Percentiles rank a stretch among this genome's conserved stretches.
Evolutionary conservation across 2,113 vertebrate species (phyloP).

Genomic region (Rhinoptilus africanus): DNA sequence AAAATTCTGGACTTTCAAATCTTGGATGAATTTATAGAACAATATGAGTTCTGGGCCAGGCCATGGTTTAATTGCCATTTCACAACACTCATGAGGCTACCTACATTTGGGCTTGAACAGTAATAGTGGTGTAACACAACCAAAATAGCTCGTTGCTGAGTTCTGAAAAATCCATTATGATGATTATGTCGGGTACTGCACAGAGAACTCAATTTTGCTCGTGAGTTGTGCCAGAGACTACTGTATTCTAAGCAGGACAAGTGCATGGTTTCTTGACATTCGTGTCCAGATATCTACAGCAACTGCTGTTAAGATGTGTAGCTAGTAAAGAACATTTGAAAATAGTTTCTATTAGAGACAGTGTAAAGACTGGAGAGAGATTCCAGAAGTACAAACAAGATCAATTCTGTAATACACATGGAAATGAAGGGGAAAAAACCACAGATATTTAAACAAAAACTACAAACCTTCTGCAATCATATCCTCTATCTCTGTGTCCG

Average conservation of each 20-base stretch:
- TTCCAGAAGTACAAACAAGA: background rate
- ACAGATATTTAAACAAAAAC: background rate
- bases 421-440: background rate
- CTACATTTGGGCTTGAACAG: background rate
- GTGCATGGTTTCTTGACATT: background rate
- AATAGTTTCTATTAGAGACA: background rate
- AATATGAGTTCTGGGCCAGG: background rate
- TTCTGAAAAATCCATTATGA: background rate
- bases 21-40: background rate
- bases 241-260: background rate
- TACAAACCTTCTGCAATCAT: constrained; percentile 82
- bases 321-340: background rate
- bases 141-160: background rate
- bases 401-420: background rate
- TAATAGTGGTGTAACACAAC: background rate
- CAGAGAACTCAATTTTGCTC: background rate
- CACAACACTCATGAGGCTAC: background rate
- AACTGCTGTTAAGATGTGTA: background rate
- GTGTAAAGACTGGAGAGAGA: background rate
- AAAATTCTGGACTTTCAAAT: background rate
- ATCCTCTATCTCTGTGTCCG: constrained; percentile 88
- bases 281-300: background rate
- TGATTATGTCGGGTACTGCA: background rate
- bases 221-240: background rate
- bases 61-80: background rate